These are phyloP conservation scores for Drosophila falleni DNA, from an alignment of 2,888 invertebrate species.

Conservation along the genomic window DNA sequence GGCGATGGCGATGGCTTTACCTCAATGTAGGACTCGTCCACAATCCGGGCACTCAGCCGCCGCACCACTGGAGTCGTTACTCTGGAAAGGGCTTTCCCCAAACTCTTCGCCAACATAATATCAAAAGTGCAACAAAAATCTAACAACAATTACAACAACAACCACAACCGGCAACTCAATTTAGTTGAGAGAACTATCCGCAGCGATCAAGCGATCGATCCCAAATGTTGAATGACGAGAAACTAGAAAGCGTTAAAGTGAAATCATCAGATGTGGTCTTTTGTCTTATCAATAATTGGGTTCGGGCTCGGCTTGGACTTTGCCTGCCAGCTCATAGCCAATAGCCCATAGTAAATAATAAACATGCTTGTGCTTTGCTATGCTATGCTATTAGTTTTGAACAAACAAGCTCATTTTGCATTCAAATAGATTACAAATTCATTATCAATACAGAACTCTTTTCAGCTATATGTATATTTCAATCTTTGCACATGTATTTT, in stretches of 20 bases:
- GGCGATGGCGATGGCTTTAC: constrained; percentile 47
- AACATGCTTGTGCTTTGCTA: neutral
- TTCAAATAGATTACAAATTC: neutral
- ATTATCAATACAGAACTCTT: neutral
- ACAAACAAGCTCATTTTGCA: neutral
- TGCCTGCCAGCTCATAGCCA: constrained; percentile 64
- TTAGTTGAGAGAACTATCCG: constrained; percentile 6
- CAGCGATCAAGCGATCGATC: constrained; percentile 4
- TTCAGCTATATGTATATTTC: neutral
- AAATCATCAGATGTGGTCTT: constrained; percentile 10
- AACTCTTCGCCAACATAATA: constrained; percentile 46
- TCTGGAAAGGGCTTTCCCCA: constrained; percentile 21
- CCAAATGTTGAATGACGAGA: constrained; percentile 13
- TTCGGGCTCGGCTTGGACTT: constrained; percentile 54
- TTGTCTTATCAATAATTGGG: constrained; percentile 39
- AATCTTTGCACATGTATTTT: neutral
- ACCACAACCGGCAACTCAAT: neutral
- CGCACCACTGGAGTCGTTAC: constrained; percentile 18
- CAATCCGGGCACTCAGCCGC: constrained; percentile 66
- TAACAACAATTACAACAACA: neutral
- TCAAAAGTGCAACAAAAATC: neutral
- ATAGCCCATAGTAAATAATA: constrained; percentile 6
- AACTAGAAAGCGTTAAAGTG: constrained; percentile 28
- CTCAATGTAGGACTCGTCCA: constrained; percentile 67
- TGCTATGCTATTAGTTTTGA: neutral